A percentile compares a stretch with the other conserved stretches of the same genome.
Evolutionary conservation across 2,113 vertebrate genomes (phyloP).

Genomic region (Varanus salvator): DNA sequence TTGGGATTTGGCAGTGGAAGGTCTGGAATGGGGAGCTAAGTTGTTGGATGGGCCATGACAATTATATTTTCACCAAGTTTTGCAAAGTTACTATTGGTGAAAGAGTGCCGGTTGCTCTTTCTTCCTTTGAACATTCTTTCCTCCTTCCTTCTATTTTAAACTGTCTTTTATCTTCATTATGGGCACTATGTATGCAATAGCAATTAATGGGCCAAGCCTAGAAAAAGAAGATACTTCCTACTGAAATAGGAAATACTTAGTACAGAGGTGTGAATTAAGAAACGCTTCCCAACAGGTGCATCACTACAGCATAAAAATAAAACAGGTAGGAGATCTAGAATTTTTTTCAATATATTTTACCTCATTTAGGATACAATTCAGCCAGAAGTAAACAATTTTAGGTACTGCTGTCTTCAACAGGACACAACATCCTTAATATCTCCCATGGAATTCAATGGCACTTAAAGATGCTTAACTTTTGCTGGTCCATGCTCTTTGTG

Average conservation of each 20-base stretch:
- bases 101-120: background rate
- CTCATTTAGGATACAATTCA: background rate
- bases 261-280: conserved; percentile 14
- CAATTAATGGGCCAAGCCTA: background rate
- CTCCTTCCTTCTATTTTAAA: no score
- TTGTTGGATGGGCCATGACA: background rate
- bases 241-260: background rate
- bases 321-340: conserved; percentile 22
- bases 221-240: background rate
- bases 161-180: no score
- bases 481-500: background rate
- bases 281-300: conserved; percentile 22
- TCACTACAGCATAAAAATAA: conserved; percentile 20
- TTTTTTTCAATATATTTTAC: background rate
- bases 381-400: background rate
- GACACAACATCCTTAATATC: background rate
- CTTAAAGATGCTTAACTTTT: conserved; percentile 2
- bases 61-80: background rate
- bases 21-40: background rate
- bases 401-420: background rate
- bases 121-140: no score
- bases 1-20: background rate
- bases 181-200: background rate
- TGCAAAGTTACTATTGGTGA: background rate
- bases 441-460: background rate